Base-by-base conservation (phyloP, 92 coral and sea anemone genomes). In the Micromussa lordhowensis region DNA sequence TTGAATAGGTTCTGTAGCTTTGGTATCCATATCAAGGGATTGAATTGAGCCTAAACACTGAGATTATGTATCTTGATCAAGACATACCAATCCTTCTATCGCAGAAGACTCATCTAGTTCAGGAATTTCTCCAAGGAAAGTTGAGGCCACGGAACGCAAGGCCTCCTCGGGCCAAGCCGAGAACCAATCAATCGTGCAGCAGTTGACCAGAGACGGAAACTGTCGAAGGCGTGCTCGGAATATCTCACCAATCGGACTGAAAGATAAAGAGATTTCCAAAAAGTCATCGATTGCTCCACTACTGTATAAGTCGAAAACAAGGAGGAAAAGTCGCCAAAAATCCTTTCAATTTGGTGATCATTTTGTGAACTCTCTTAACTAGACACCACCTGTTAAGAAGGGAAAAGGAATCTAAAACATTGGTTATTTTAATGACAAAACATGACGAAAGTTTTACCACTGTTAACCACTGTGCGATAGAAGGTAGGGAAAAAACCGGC, bases 111-210 rank as follows among this genome's bases (percentile, higher is more conserved):
- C 99, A 68, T 97, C 99, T 61, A 97, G 90, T 82, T 97, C 99
- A 31, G 94, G 98, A n/a, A 97, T 97, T 84, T 97, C 99, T 29
- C 95, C 98, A 26, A 97, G 94, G 90, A 97, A 97, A n/a, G 96
- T 94, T 13, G 98, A 94, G 10, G 99, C 98, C 18, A 97, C 99
- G 24, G 99, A 97, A 51, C 96, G 96, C 79, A 97, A 87, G 36
- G 99, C 99, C 90, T 96, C 99, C 29, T 95, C 93, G 19, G 99
- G 99, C 99, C 99, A 97, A 22, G 98, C 99, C 0, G 98, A 95
- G 95, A 97, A 97, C 99, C 99, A 97, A 77, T 97, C 99, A 70
- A 97, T 97, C 29, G 99, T 97, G 77, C 99, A 97, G 80, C 99
- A 97, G 90, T 96, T 97, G 61, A 97, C 99, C 36, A 97, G 77